Base-by-base conservation (phyloP, 1,140 invertebrate genomes). In the Solenopsis fugax region DNA sequence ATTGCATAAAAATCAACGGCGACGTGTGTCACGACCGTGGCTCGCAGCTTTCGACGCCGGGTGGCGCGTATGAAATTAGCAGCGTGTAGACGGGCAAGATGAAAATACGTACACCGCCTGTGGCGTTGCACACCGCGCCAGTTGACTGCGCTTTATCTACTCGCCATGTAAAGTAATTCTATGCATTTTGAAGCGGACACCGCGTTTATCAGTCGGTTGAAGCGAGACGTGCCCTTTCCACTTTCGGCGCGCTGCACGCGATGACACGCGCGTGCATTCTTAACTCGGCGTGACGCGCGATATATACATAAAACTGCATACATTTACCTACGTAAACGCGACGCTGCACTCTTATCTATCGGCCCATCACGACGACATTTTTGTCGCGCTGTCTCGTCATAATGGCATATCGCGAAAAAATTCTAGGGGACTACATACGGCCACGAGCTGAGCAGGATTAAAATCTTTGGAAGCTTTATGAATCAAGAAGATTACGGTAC, bases 141-240 rank as follows among this genome's bases (percentile, higher is more conserved):
- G 75, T 78, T 65, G 84, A 76, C 72, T 76, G 58, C 84, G 41
- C 78, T 80, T 81, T 89, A 84, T 85, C 77, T 76, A 77, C 87
- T 89, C 87, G 87, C 85, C 77, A 90, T 90, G 89, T 87, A 90
- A 90, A 90, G 78, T 89, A 87, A 78, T 89, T 89, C 89, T 89
- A 89, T 90, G 89, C 89, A 90, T 90, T 90, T 90, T 85, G 89
- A 89, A 86, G 65, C 73, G 88, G 21, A 69, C 77, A 65, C 34
- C 48, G 41, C 85, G 62, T 89, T 90, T 88, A 88, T 89, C 87
- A 76, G 77, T 34, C 48, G 69, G 52, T 80, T 45, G 67, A 76
- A 69, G 48, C 67, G 41, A 80, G 52, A 75, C 52, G 73, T 76
- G 73, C 52, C 29, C 50, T 85, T 80, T 77, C 60, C 56, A 85